Base-by-base conservation (phyloP, 2,888 invertebrate species). In the Crioceris asparagi region DNA sequence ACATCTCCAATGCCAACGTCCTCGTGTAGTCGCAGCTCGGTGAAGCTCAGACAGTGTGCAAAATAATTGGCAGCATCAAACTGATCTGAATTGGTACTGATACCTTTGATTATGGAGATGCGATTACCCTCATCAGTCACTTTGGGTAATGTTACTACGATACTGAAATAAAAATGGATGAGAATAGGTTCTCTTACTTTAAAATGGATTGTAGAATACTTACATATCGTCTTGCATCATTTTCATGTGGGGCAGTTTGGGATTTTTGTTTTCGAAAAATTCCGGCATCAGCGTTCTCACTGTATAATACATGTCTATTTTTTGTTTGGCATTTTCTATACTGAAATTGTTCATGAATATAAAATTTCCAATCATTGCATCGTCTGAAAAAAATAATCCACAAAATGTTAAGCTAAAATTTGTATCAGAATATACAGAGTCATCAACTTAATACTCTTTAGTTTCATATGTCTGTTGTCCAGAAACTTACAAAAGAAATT, bases 231-330 rank as follows among this genome's bases (percentile, higher is more conserved):
- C 39, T 16, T 33, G 18, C 19, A 10, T n/a, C 11, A 11, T 2
- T 25, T 26, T 8, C 34, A 34, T 25, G 17, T 34, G 34, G n/a
- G 34, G 21, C 4, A 26, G 25, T 26, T 35, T 29, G 7, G 41
- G 41, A 17, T 41, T 18, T 29, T 41, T 40, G 17, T 36, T 38
- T 19, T 30, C 21, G 19, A 39, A 44, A 21, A 44, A 21, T 30
- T 45, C 45, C 1, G 45, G 45, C 6, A 45, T 8, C 7, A 40
- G 17, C 19, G 19, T 30, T 31, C 40, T 38, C 7, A 45, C 35
- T 2, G 38, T 33, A 12, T 45, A 45, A 23, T 42, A 40, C 42
- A 42, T 40, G 12, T 40, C 38, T 4, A 45, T 10, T 12, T 40
- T 40, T 32, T 40, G 33, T 29, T 45, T 42, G 10, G 36, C 19